A percentile compares a stretch with the other conserved stretches of the same genome.
Conservation (phyloP, 35 echinoderm and acorn worm genomes). For the Ptychodera flava region DNA sequence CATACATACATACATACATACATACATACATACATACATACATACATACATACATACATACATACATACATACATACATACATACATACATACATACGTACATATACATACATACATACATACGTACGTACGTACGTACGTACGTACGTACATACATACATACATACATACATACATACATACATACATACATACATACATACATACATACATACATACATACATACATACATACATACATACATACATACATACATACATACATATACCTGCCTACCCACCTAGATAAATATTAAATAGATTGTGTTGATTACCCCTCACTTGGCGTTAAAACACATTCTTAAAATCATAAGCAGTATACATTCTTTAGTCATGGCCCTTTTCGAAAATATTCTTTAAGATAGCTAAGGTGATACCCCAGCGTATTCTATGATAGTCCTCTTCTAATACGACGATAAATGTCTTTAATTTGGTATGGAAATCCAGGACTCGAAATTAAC, state of each 20-base stretch:
- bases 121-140: neutral
- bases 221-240: neutral
- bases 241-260: neutral
- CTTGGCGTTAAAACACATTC: too few relatives aligned
- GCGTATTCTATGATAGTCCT: too few relatives aligned
- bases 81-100: neutral
- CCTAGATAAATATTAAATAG: too few relatives aligned
- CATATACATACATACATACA: neutral
- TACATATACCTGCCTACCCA: neutral
- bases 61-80: neutral
- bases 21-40: neutral
- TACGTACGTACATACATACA: neutral
- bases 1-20: neutral
- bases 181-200: neutral
- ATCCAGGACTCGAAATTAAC: too few relatives aligned
- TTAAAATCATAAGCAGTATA: too few relatives aligned
- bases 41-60: neutral
- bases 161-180: neutral
- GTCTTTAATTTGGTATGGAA: too few relatives aligned
- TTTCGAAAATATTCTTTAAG: too few relatives aligned
- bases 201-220: neutral
- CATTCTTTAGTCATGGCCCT: too few relatives aligned
- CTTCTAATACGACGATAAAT: too few relatives aligned
- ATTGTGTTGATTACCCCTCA: too few relatives aligned
- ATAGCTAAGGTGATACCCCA: too few relatives aligned